Conservation (phyloP, 2,888 invertebrate genomes). For the Yponomeuta sedellus region DNA sequence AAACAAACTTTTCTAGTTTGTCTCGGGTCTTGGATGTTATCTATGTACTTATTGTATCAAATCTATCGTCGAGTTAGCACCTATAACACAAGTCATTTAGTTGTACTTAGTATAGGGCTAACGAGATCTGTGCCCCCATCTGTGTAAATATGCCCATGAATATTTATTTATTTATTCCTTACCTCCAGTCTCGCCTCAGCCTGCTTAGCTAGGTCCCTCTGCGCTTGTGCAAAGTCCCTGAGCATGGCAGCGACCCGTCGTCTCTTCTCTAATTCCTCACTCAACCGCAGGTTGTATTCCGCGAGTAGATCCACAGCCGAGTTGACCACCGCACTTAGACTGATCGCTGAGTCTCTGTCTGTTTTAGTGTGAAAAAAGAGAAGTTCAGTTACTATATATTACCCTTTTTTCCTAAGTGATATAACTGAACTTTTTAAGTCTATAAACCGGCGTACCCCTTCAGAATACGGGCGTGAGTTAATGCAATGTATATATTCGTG, state of each 20-base stretch:
- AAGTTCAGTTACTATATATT: slow-evolving; percentile 16
- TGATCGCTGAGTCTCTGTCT: slow-evolving; percentile 88
- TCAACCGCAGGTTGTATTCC: slow-evolving; percentile 91
- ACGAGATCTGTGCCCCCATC: too few species aligned
- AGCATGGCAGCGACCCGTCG: slow-evolving; percentile 91
- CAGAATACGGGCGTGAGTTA: too few species aligned
- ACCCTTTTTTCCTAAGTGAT: too few species aligned
- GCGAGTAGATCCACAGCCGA: slow-evolving; percentile 91
- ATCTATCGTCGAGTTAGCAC: too few species aligned
- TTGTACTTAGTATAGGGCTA: too few species aligned
- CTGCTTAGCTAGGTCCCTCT: slow-evolving; percentile 89
- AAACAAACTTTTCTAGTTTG: too few species aligned
- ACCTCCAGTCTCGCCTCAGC: slow-evolving; percentile 93
- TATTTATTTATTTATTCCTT: slow-evolving; percentile 24
- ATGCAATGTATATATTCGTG: too few species aligned
- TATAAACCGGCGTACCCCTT: too few species aligned
- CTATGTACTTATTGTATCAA: too few species aligned
- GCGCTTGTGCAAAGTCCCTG: slow-evolving; percentile 90
- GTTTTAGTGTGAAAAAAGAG: slow-evolving; percentile 31
- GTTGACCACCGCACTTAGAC: slow-evolving; percentile 88
- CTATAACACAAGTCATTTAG: too few species aligned
- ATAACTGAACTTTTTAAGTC: background rate
- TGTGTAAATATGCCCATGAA: too few species aligned
- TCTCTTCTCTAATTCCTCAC: slow-evolving; percentile 92
- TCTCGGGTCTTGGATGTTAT: too few species aligned